phyloP scores from a whole-genome alignment of 2,113 vertebrate genomes.

The Trichechus manatus region DNA sequence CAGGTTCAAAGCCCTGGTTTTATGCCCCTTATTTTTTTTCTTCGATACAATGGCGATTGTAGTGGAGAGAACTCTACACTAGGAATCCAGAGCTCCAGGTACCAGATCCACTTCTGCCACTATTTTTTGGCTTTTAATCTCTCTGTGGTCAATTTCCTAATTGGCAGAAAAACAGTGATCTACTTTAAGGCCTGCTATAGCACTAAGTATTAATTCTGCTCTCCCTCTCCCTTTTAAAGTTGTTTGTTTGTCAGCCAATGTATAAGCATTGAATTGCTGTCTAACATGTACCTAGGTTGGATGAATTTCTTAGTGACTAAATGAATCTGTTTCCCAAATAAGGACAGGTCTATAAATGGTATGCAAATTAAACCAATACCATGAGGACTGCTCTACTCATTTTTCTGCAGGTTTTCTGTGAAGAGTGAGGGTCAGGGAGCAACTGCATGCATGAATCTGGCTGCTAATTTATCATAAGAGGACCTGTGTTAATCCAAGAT shows the following conservation, averaged over 20 bases:
- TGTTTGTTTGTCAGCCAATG: slow-evolving; percentile 40
- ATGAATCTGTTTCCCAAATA: slow-evolving; percentile 65
- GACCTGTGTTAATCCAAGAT: slow-evolving; percentile 59
- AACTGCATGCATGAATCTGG: slow-evolving; percentile 26
- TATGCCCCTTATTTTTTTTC: background rate
- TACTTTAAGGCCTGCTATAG: background rate
- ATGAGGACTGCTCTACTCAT: slow-evolving; percentile 58
- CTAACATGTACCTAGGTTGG: slow-evolving; percentile 22
- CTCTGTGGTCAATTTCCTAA: slow-evolving; percentile 1
- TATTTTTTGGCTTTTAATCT: background rate
- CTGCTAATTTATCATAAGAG: slow-evolving; percentile 58
- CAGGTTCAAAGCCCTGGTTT: too few relatives aligned
- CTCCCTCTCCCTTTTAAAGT: background rate
- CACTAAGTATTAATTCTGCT: background rate
- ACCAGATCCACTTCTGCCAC: background rate
- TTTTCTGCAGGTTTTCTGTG: slow-evolving; percentile 69
- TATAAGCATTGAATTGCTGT: slow-evolving; percentile 56
- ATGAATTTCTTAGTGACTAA: slow-evolving; percentile 71
- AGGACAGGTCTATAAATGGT: slow-evolving; percentile 74
- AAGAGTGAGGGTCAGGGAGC: slow-evolving; percentile 56
- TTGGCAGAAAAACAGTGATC: background rate
- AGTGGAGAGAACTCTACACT: background rate
- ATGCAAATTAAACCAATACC: slow-evolving; percentile 69
- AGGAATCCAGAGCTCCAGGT: background rate
- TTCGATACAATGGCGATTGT: background rate